Evolutionary conservation across 2,888 invertebrate species (phyloP).

Genomic region (Torymus tubicola): DNA sequence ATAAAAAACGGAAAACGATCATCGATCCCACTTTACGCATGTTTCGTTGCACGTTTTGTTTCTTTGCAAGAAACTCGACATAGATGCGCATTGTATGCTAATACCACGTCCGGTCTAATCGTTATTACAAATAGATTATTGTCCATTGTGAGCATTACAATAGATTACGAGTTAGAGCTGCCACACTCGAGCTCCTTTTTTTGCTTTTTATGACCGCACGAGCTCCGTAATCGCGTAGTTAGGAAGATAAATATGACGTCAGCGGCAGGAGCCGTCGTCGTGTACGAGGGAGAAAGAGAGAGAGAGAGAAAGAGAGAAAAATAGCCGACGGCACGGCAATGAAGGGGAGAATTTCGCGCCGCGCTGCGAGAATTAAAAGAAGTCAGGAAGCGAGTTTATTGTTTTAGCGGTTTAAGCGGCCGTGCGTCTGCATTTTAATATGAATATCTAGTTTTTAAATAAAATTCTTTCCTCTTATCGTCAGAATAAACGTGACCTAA

Average conservation of each 20-base stretch:
- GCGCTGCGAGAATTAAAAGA: conserved; percentile 22
- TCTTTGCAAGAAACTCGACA: neutral
- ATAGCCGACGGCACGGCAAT: neutral
- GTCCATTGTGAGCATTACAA: neutral
- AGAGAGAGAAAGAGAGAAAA: neutral
- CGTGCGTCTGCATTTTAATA: neutral
- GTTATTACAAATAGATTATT: conserved; percentile 28
- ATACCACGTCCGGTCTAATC: neutral
- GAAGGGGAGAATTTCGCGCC: neutral
- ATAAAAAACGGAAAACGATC: conserved; percentile 11
- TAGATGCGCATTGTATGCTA: conserved; percentile 20
- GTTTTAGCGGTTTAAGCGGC: neutral
- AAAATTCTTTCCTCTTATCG: too few relatives aligned
- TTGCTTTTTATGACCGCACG: conserved; percentile 46
- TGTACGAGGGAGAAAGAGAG: conserved; percentile 33
- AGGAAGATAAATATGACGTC: conserved; percentile 72
- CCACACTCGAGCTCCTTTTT: conserved; percentile 52
- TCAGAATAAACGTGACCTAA: too few relatives aligned
- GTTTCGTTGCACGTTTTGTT: neutral
- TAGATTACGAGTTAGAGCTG: conserved; percentile 6
- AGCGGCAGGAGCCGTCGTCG: conserved; percentile 67
- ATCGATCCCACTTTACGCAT: conserved; percentile 19
- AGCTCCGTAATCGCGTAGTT: conserved; percentile 68
- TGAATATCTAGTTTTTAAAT: too few relatives aligned
- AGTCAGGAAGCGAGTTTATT: neutral